Evolutionary conservation across 2,797 vertebrate species (phyloP), one percentile per base, ranked within the genome.

Genomic region (Coluber constrictor): DNA sequence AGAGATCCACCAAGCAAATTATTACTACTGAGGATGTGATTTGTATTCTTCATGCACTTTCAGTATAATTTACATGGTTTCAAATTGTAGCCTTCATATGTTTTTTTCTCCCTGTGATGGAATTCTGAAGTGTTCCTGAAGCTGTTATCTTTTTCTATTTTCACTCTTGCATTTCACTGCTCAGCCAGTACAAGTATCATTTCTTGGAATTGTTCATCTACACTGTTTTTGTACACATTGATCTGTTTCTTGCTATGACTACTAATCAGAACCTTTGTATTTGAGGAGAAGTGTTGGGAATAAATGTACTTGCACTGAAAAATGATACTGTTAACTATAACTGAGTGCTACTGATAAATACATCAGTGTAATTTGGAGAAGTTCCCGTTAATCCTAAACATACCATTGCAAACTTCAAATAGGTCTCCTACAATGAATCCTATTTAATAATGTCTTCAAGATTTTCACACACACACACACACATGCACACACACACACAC

Each of bases 221-320:
- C 89, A 89, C 86, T 92, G 88, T 74, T 32, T 96, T 92, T 63
- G 37, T 86, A 10, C 61, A 93, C 25, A 63, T 29, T 83, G 91
- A 94, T 95, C 93, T 91, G 60, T 94, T 95, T 96, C 79, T 93
- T 90, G 29, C 37, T 43, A 79, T 54, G 92, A 79, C 13, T 92
- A 89, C 91, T 94, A 91, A 95, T 94, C 15, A 92, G 86, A 66
- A 89, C 3, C 70, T 92, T 86, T 94, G 32, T 87, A 93, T 74
- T 55, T 89, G 90, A 91, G 27, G 0, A 0, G 74, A 37, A 61
- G n/a, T 83, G 47, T 29, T 60, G 15, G 55, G 54, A n/a, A 91
- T 87, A 93, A 90, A 93, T 74, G 59, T 79, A 20, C n/a, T 63
- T 61, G 54, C 25, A 57, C 8, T 61, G 43, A 61, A 79, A 27